Evolutionary conservation across 1,140 invertebrate genomes (phyloP).

Genomic region (Micrasema minimum): DNA sequence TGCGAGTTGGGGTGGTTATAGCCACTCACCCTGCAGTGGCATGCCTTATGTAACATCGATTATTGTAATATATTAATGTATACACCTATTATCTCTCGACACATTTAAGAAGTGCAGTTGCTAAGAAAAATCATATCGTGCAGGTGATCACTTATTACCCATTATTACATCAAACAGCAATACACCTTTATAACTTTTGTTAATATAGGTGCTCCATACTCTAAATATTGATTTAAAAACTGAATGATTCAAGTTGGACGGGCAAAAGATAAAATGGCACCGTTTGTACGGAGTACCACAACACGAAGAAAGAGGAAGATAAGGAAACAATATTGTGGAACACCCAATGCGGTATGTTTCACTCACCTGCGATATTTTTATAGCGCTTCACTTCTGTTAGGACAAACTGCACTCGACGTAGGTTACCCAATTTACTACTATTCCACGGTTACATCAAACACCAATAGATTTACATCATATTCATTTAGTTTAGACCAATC

Average conservation of each 20-base stretch:
- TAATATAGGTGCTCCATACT: conserved; percentile 50
- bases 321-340: too few species aligned
- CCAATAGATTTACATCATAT: conserved; percentile 54
- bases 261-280: conserved; percentile 13
- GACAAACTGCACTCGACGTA: conserved; percentile 48
- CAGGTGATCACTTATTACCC: conserved; percentile 52
- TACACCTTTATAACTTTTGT: conserved; percentile 45
- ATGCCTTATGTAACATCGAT: conserved; percentile 54
- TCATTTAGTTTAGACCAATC: conserved; percentile 62
- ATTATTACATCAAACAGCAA: conserved; percentile 51
- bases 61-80: conserved; percentile 54
- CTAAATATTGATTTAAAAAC: conserved; percentile 42
- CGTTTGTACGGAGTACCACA: too few species aligned
- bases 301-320: too few species aligned
- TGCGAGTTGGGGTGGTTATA: conserved; percentile 16
- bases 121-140: conserved; percentile 54
- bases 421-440: conserved; percentile 52
- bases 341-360: neutral
- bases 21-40: conserved; percentile 41
- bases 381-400: neutral
- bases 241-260: conserved; percentile 43
- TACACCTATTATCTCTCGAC: conserved; percentile 54
- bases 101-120: conserved; percentile 55
- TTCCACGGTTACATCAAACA: conserved; percentile 53
- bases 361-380: neutral